A percentile compares a stretch with the other conserved stretches of the same genome.
Conservation (phyloP, 2,888 invertebrate species). For the Cosmorhoe ocellata region DNA sequence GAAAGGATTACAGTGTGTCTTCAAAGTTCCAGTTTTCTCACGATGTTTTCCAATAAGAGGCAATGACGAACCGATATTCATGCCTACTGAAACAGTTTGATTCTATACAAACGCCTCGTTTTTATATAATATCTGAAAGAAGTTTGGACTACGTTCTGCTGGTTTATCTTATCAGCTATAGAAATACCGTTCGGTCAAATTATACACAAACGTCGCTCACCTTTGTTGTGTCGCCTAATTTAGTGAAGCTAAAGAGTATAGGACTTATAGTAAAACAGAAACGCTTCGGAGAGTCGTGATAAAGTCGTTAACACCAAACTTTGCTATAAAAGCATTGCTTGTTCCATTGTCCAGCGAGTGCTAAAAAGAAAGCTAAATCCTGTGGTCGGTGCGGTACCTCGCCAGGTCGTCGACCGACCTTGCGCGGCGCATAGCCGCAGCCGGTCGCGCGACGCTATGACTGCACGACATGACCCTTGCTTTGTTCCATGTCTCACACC, state of each 20-base stretch:
- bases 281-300: slow-evolving; percentile 14
- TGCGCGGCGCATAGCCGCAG: slow-evolving; percentile 73
- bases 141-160: slow-evolving; percentile 23
- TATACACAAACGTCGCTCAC: slow-evolving; percentile 7
- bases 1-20: no score
- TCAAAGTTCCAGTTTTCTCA: no score
- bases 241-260: no score
- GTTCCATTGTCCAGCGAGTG: slow-evolving; percentile 32
- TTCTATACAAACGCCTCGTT: slow-evolving; percentile 31
- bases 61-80: slow-evolving; percentile 22
- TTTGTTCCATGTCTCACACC: slow-evolving; percentile 60
- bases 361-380: slow-evolving; percentile 52
- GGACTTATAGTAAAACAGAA: neutral
- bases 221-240: slow-evolving; percentile 2
- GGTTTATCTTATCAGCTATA: slow-evolving; percentile 20
- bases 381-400: slow-evolving; percentile 53
- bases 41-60: no score
- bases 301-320: slow-evolving; percentile 29
- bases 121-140: slow-evolving; percentile 28
- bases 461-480: slow-evolving; percentile 61
- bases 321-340: slow-evolving; percentile 27
- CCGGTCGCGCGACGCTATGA: slow-evolving; percentile 50
- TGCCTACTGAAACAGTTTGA: slow-evolving; percentile 21
- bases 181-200: slow-evolving; percentile 8
- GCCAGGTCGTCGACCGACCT: slow-evolving; percentile 79